Evolutionary conservation across 2,113 vertebrate genomes (phyloP).

Genomic region (Engraulis encrasicolus): DNA sequence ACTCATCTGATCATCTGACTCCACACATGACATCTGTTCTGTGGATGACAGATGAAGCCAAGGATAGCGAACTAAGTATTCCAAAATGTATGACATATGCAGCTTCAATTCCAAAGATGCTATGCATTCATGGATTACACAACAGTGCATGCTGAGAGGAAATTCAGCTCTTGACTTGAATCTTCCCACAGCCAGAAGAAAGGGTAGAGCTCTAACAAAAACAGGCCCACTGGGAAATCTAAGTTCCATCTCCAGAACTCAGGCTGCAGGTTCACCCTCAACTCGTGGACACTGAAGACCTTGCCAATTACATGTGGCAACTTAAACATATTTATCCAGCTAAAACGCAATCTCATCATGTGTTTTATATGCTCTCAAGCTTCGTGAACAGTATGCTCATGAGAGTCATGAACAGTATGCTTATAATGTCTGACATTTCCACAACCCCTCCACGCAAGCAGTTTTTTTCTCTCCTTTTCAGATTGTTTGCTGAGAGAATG

Average conservation of each 20-base stretch:
- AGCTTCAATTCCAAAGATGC: too few species aligned
- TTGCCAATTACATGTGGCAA: neutral
- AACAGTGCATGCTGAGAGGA: too few species aligned
- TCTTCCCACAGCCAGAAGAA: neutral
- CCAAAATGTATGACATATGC: too few species aligned
- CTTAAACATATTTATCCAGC: neutral
- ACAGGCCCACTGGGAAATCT: too few species aligned
- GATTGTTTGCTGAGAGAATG: neutral
- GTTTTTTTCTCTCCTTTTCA: neutral
- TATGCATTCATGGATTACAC: too few species aligned
- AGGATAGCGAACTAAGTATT: too few species aligned
- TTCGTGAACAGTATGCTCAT: neutral
- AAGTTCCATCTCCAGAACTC: too few species aligned
- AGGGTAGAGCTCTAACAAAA: neutral
- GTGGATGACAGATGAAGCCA: neutral
- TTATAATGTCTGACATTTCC: conserved; percentile 16
- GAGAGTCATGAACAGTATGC: neutral
- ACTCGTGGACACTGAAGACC: neutral
- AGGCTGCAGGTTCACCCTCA: too few species aligned
- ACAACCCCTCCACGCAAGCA: neutral
- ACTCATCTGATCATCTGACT: too few species aligned
- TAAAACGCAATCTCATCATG: neutral
- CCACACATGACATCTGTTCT: neutral
- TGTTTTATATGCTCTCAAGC: neutral
- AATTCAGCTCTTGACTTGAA: too few species aligned